These are phyloP conservation scores for Malacoctenus gilli DNA, from an alignment of 2,797 vertebrate species.

Conservation along the genomic window DNA sequence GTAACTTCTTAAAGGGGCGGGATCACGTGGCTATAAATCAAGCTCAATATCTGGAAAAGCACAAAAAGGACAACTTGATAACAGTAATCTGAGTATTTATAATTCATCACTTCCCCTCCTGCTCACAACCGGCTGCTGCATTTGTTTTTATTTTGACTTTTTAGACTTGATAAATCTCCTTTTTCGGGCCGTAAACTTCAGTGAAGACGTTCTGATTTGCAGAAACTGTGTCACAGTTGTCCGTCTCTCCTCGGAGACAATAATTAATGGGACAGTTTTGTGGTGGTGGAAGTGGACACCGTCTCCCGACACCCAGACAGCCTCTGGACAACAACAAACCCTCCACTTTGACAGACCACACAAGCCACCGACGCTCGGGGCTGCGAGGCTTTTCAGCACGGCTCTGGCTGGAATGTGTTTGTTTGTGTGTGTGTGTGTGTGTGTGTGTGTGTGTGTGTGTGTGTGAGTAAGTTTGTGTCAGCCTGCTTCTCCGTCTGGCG, in stretches of 20 bases:
- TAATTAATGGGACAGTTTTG: constrained; percentile 7
- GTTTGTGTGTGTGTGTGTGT: constrained; percentile 19
- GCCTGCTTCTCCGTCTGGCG: constrained; percentile 26
- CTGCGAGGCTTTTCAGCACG: constrained; percentile 37
- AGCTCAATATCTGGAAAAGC: no score
- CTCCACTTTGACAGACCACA: constrained; percentile 61
- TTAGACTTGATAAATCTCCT: no score
- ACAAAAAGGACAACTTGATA: no score
- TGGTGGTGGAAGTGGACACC: constrained; percentile 20
- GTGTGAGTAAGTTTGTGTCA: constrained; percentile 19
- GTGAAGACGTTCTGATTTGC: background rate
- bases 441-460: constrained; percentile 33
- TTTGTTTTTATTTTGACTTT: no score
- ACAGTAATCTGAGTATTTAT: no score
- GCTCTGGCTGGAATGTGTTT: constrained; percentile 65
- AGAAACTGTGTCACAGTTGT: background rate
- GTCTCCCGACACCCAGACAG: constrained; percentile 41
- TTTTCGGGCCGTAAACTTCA: background rate
- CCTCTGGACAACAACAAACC: constrained; percentile 42
- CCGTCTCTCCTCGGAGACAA: no score
- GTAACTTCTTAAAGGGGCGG: no score
- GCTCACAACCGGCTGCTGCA: background rate
- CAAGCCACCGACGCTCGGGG: constrained; percentile 34
- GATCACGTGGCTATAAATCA: no score
- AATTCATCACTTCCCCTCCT: no score